Evolutionary conservation across 2,797 vertebrate species (phyloP).

Genomic region (Takifugu rubripes): DNA sequence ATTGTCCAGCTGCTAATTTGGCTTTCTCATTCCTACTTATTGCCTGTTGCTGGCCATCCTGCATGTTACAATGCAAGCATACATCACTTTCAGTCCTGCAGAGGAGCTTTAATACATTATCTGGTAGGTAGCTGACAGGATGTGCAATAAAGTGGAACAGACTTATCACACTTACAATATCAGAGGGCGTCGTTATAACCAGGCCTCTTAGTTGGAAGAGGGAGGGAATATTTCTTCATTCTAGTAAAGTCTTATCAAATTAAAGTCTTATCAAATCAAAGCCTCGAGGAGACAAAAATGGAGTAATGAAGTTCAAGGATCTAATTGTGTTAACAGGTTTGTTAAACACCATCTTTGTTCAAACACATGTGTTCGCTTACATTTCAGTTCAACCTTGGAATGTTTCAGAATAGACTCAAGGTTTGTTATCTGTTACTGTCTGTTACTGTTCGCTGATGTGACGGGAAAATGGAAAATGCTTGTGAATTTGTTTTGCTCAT

Average conservation of each 20-base stretch:
- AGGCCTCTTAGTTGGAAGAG: slow-evolving; percentile 8
- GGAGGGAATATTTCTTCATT: slow-evolving; percentile 8
- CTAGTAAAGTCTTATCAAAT: no score
- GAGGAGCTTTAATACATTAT: slow-evolving; percentile 11
- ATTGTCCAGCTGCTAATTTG: not conserved
- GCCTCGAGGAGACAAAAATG: no score
- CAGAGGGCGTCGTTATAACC: slow-evolving; percentile 12
- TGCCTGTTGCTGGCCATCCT: slow-evolving; percentile 5
- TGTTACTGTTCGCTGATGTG: no score
- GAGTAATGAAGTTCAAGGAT: no score
- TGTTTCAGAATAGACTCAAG: no score
- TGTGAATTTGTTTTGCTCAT: no score
- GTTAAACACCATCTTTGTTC: no score
- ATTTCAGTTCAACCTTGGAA: no score
- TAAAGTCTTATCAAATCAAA: not conserved
- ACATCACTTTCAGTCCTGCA: not conserved
- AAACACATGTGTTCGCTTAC: no score
- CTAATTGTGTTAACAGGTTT: no score
- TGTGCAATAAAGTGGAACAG: slow-evolving; percentile 4
- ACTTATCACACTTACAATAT: slow-evolving; percentile 12
- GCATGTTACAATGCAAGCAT: not conserved
- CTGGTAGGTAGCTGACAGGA: slow-evolving; percentile 6
- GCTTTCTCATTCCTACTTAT: not conserved
- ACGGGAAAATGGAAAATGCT: no score
- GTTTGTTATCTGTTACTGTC: no score